These are phyloP conservation scores for Spialia ferax DNA, from an alignment of 2,888 invertebrate species.

Conservation along the genomic window DNA sequence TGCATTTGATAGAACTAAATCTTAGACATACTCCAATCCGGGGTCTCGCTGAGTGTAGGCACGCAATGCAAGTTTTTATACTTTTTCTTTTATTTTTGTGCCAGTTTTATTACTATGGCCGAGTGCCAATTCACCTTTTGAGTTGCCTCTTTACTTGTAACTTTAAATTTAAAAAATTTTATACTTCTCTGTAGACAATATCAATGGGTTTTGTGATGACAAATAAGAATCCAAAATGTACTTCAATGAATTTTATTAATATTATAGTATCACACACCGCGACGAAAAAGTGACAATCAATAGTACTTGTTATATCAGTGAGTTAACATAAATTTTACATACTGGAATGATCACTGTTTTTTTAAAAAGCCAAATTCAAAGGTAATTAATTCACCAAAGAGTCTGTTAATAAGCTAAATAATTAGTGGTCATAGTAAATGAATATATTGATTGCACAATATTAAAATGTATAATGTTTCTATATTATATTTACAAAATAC, in stretches of 20 bases:
- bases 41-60: too few relatives aligned
- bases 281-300: slow-evolving; percentile 20
- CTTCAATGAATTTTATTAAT: slow-evolving; percentile 28
- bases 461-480: slow-evolving; percentile 35
- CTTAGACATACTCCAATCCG: too few relatives aligned
- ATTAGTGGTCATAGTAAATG: slow-evolving; percentile 22
- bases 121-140: too few relatives aligned
- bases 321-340: slow-evolving; percentile 27
- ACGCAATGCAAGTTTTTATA: too few relatives aligned
- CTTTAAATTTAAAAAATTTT: too few relatives aligned
- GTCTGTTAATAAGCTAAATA: slow-evolving; percentile 16
- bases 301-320: slow-evolving; percentile 15
- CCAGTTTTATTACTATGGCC: too few relatives aligned
- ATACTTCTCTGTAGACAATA: neutral
- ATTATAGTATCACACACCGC: slow-evolving; percentile 23
- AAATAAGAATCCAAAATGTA: slow-evolving; percentile 19
- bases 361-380: slow-evolving; percentile 14
- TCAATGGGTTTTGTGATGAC: neutral
- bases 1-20: too few relatives aligned
- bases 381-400: slow-evolving; percentile 1
- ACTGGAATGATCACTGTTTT: slow-evolving; percentile 30
- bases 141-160: too few relatives aligned
- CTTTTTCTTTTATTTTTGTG: too few relatives aligned
- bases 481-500: slow-evolving; percentile 48
- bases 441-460: slow-evolving; percentile 38